phyloP scores from a whole-genome alignment of 2,113 vertebrate genomes.

The Vanacampus margaritifer region DNA sequence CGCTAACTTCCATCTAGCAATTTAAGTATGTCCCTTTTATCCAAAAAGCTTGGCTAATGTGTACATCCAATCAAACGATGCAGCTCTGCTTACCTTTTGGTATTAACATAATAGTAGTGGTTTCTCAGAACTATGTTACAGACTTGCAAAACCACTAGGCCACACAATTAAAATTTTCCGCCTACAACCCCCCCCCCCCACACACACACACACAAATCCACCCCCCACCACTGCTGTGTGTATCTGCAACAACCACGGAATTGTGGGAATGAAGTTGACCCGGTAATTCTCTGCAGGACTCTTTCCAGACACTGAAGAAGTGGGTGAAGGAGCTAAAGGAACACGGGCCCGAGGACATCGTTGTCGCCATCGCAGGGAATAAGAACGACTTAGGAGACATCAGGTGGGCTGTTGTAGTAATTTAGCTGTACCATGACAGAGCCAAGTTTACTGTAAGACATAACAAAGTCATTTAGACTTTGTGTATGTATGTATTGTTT shows the following conservation, averaged over 20 bases:
- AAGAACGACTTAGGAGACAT: slow-evolving; percentile 97
- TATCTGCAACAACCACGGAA: neutral
- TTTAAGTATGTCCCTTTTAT: no score
- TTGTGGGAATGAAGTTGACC: neutral
- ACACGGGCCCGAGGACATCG: slow-evolving; percentile 95
- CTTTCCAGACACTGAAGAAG: slow-evolving; percentile 96
- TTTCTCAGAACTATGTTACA: no score
- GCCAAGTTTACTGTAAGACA: neutral
- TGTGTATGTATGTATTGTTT: no score
- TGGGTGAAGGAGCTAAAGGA: slow-evolving; percentile 98
- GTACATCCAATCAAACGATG: no score
- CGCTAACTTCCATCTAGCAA: no score
- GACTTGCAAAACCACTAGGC: no score
- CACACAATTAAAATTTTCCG: no score
- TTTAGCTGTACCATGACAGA: neutral
- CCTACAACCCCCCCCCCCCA: no score
- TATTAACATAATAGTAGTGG: no score
- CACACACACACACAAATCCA: no score
- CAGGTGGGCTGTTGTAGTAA: slow-evolving; percentile 69
- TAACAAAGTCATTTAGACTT: neutral
- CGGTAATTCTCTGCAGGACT: slow-evolving; percentile 75
- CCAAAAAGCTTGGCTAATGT: no score
- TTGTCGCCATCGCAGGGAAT: slow-evolving; percentile 97
- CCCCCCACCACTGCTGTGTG: neutral
- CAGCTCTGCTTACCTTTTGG: no score